A percentile compares a stretch with the other conserved stretches of the same genome.
Evolutionary conservation across 2,888 invertebrate species (phyloP).

Genomic region (Epinotia bilunana): DNA sequence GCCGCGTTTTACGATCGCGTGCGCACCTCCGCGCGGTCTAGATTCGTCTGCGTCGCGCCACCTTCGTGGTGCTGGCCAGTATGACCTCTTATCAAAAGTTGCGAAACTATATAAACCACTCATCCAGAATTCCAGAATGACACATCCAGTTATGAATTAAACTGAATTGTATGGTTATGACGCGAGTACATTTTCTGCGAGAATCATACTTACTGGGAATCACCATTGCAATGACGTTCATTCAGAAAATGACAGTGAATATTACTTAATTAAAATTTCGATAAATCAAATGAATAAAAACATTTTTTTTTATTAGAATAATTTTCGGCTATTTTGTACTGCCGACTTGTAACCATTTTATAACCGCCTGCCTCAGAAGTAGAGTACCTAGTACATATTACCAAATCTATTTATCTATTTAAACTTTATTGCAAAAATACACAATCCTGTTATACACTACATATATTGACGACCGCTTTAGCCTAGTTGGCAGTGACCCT

Average conservation of each 20-base stretch:
- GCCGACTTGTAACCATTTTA: no score
- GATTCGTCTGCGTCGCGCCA: conserved; percentile 61
- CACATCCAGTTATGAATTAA: conserved; percentile 20
- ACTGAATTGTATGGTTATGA: not conserved
- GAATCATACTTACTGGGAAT: conserved; percentile 22
- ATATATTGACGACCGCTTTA: no score
- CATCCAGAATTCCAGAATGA: conserved; percentile 44
- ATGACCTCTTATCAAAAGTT: conserved; percentile 73
- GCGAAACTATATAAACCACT: conserved; percentile 50
- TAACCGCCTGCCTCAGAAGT: no score
- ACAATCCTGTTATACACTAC: no score
- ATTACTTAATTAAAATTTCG: not conserved
- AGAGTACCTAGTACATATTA: no score
- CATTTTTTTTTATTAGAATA: no score
- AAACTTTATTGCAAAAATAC: no score
- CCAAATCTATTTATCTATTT: no score
- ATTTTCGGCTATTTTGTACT: no score
- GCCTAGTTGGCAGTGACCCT: no score
- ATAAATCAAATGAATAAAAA: no score
- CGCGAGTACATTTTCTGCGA: conserved; percentile 18
- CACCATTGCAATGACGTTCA: conserved; percentile 26
- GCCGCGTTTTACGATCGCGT: conserved; percentile 57
- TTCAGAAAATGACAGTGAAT: conserved; percentile 30
- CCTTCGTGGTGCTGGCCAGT: conserved; percentile 49
- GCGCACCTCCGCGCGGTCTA: conserved; percentile 59